These are phyloP conservation scores for Caiman crocodilus DNA, from an alignment of 2,797 vertebrate genomes.

Conservation along the genomic window DNA sequence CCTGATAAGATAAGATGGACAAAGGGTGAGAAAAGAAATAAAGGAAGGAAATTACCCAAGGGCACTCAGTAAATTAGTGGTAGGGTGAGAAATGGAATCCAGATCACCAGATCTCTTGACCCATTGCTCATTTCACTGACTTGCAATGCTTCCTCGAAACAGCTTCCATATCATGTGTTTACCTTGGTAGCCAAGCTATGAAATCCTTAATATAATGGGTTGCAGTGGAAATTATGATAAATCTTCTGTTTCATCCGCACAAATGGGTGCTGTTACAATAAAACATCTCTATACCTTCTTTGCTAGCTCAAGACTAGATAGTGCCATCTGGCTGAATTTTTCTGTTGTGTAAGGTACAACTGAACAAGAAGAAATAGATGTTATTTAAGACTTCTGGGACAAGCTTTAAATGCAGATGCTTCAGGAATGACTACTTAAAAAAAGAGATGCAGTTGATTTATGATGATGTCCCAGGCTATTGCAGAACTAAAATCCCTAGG, in stretches of 20 bases:
- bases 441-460: not conserved
- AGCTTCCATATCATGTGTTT: not conserved
- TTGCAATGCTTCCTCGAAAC: not conserved
- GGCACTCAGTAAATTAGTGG: accelerated
- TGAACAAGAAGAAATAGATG: not conserved
- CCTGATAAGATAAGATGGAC: not conserved
- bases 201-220: not conserved
- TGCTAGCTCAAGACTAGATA: not conserved
- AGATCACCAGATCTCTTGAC: too few species aligned
- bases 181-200: not conserved
- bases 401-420: not conserved
- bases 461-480: accelerated
- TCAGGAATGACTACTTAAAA: not conserved
- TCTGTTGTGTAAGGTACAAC: not conserved
- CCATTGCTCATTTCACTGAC: not conserved
- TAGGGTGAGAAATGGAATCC: accelerated
- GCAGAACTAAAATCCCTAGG: not conserved
- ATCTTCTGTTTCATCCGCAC: not conserved
- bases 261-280: not conserved
- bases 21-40: not conserved
- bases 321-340: not conserved
- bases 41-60: not conserved
- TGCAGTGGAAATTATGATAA: not conserved
- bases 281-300: not conserved
- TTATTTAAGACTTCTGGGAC: not conserved